Evolutionary conservation across 2,113 vertebrate species (phyloP).

Genomic region (Fregetta grallaria): DNA sequence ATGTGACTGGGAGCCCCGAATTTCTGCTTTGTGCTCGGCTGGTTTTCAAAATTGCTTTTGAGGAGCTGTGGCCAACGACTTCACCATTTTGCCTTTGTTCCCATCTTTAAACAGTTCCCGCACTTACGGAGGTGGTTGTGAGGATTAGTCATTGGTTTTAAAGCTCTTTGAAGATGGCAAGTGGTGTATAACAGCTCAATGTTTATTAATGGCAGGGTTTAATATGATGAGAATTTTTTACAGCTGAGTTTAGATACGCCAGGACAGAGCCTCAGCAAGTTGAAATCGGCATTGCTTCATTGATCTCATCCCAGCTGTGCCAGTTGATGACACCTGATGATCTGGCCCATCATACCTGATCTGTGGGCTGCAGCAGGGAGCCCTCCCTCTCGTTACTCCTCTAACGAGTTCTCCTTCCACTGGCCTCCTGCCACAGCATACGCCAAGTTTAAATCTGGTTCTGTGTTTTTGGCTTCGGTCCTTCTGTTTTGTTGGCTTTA

Average conservation of each 20-base stretch:
- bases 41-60: background rate
- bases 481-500: constrained; percentile 34
- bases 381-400: background rate
- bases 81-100: background rate
- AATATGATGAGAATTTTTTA: background rate
- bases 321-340: background rate
- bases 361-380: background rate
- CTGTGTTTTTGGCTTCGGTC: constrained; percentile 28
- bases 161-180: constrained; percentile 21
- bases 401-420: background rate
- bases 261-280: background rate
- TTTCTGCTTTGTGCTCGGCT: background rate
- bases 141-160: constrained; percentile 11
- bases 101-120: background rate
- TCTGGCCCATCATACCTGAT: background rate
- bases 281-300: background rate
- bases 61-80: background rate
- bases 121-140: background rate
- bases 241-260: background rate
- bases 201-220: constrained; percentile 8
- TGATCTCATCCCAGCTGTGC: background rate
- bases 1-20: background rate
- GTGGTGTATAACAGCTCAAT: background rate
- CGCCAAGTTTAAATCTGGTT: constrained; percentile 18
- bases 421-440: constrained; percentile 32